These are phyloP conservation scores for Macrophya annulata DNA, from an alignment of 2,888 invertebrate species.

Conservation along the genomic window DNA sequence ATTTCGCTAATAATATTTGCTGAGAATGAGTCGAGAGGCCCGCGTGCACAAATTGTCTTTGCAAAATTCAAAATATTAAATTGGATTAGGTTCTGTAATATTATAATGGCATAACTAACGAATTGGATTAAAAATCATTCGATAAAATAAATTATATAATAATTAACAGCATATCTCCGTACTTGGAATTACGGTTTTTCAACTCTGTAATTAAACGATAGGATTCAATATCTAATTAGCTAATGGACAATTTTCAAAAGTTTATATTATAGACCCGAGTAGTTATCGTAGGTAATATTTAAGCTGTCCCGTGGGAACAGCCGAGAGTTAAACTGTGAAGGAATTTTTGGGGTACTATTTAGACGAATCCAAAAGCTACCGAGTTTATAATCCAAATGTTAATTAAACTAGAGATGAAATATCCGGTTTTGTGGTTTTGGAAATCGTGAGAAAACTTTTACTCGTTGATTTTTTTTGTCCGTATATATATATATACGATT, in stretches of 20 bases:
- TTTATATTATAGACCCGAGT: background rate
- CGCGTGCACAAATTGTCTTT: background rate
- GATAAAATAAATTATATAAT: background rate
- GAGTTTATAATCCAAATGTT: constrained; percentile 4
- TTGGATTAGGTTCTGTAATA: background rate
- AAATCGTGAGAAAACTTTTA: background rate
- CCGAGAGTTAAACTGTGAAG: background rate
- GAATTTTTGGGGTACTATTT: constrained; percentile 21
- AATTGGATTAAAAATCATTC: background rate
- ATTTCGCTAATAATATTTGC: constrained; percentile 24
- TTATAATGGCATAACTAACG: background rate
- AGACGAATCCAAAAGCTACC: constrained; percentile 1
- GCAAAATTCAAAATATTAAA: background rate
- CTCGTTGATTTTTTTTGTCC: background rate
- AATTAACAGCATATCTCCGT: background rate
- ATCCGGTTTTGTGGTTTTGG: background rate
- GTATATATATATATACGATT: too few species aligned
- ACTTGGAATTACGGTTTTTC: background rate
- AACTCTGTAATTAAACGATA: background rate
- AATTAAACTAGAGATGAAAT: constrained; percentile 37
- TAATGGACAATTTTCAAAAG: constrained; percentile 4
- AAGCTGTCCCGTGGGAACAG: background rate
- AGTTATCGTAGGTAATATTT: background rate
- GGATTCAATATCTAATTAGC: constrained; percentile 15
- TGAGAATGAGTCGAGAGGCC: background rate